Evolutionary conservation across 2,797 vertebrate genomes (phyloP).

Genomic region (Hybognathus amarus): DNA sequence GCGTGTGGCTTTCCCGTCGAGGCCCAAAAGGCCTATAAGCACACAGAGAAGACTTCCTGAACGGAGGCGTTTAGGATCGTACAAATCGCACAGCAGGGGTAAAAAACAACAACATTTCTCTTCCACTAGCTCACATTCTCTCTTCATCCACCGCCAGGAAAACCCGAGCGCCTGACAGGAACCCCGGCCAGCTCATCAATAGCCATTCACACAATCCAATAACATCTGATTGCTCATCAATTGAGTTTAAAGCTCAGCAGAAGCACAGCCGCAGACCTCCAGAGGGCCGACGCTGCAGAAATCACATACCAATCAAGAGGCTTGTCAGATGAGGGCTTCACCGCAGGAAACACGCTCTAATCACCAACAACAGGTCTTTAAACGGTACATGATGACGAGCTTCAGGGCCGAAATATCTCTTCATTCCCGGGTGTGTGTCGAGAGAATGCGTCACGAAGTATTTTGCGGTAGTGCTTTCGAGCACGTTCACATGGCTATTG

Average conservation of each 20-base stretch:
- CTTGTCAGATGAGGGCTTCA: conserved; percentile 24
- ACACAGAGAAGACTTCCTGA: conserved; percentile 25
- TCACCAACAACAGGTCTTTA: conserved; percentile 1
- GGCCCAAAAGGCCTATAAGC: neutral
- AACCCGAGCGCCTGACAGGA: neutral
- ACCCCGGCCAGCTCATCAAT: conserved; percentile 51
- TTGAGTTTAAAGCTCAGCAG: neutral
- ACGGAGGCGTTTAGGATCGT: neutral
- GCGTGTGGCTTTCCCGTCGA: conserved; percentile 29
- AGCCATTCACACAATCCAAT: conserved; percentile 44
- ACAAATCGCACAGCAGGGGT: neutral
- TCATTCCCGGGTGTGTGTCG: no score
- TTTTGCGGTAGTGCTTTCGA: neutral
- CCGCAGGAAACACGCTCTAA: conserved; percentile 20
- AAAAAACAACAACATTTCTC: neutral
- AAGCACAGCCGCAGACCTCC: conserved; percentile 9
- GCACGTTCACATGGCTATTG: neutral
- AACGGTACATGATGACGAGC: conserved; percentile 6
- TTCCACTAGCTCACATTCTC: neutral
- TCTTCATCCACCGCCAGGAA: neutral
- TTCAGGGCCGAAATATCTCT: conserved; percentile 3
- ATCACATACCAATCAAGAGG: conserved; percentile 30
- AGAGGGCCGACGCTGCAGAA: conserved; percentile 12
- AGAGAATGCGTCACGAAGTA: neutral
- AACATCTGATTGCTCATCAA: conserved; percentile 56